Conservation (phyloP, 2,797 vertebrate species). For the Carcharodon carcharias region DNA sequence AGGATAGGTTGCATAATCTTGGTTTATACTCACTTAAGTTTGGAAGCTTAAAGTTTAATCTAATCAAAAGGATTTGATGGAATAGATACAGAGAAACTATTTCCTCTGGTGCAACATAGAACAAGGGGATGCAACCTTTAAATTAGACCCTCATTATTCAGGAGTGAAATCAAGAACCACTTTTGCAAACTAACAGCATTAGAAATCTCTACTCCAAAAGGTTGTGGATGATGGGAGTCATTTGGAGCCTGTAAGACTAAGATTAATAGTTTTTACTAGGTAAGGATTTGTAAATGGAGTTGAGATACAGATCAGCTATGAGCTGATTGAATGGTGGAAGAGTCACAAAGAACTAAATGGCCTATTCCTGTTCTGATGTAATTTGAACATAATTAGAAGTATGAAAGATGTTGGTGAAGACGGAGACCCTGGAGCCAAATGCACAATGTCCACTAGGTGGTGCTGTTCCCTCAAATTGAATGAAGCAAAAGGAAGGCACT, state of each 20-base stretch:
- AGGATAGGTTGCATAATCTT: background rate
- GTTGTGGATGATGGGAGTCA: background rate
- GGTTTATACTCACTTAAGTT: background rate
- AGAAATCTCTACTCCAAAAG: background rate
- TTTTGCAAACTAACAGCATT: background rate
- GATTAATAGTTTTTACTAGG: background rate
- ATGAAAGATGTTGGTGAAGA: background rate
- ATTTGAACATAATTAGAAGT: background rate
- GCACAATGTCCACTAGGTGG: background rate
- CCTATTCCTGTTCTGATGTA: background rate
- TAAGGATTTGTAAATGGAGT: background rate
- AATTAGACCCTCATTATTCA: background rate
- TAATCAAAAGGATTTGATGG: background rate
- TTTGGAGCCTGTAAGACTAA: background rate
- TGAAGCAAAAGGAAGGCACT: background rate
- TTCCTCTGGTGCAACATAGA: background rate
- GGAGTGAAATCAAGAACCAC: background rate
- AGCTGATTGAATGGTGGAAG: background rate
- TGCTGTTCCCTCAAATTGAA: slow-evolving; percentile 30
- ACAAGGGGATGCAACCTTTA: background rate
- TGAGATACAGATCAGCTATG: background rate
- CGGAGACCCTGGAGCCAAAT: background rate
- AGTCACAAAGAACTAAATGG: background rate
- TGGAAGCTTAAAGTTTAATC: background rate
- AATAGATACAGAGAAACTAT: background rate